phyloP scores from a whole-genome alignment of 2,888 invertebrate genomes.

The Spisula solida region DNA sequence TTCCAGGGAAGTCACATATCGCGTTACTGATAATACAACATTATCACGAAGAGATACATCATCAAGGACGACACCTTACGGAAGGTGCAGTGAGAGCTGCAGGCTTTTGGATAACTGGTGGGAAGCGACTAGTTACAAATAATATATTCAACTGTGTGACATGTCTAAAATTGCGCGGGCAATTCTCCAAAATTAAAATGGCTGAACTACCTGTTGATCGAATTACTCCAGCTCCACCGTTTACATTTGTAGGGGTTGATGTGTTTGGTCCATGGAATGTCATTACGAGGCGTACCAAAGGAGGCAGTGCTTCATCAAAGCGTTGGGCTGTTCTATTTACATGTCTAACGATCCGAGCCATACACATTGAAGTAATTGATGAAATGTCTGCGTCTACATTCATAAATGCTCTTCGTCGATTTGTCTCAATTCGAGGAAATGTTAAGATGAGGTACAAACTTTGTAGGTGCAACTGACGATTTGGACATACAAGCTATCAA shows the following conservation, averaged over 20 bases:
- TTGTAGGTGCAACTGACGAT: conserved; percentile 51
- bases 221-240: conserved; percentile 45
- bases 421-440: conserved; percentile 37
- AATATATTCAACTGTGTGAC: conserved; percentile 45
- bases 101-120: conserved; percentile 55
- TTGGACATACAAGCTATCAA: conserved; percentile 36
- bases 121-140: conserved; percentile 28
- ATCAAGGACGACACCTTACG: conserved; percentile 56
- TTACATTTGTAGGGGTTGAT: conserved; percentile 88
- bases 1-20: conserved; percentile 51
- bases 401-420: conserved; percentile 54
- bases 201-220: conserved; percentile 49
- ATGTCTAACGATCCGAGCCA: too few relatives aligned
- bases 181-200: conserved; percentile 28
- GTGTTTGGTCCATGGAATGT: conserved; percentile 58
- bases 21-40: conserved; percentile 43
- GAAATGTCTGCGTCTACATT: conserved; percentile 56
- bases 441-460: conserved; percentile 51
- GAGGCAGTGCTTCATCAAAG: conserved; percentile 43
- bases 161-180: conserved; percentile 44
- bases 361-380: conserved; percentile 49
- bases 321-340: conserved; percentile 62
- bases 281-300: conserved; percentile 47
- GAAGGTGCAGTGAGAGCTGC: conserved; percentile 53
- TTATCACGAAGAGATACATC: conserved; percentile 51